Percentiles rank a stretch among this genome's conserved stretches.
Evolutionary conservation across 2,888 invertebrate species (phyloP).

Genomic region (Agapostemon virescens): DNA sequence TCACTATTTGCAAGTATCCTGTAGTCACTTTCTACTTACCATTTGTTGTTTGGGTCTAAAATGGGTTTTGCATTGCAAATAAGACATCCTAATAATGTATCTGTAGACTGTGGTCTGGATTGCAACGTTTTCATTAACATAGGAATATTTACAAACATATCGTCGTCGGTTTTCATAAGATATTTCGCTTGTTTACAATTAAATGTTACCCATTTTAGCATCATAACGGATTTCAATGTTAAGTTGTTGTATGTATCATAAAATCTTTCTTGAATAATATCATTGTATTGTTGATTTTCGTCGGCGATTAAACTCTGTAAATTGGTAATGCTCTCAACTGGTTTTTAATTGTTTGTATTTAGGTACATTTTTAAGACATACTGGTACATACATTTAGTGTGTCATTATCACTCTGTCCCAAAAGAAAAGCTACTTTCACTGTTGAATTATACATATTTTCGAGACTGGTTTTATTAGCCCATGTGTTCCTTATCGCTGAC

Average conservation of each 20-base stretch:
- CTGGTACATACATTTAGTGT: slow-evolving; percentile 81
- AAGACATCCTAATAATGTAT: slow-evolving; percentile 87
- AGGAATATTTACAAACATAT: slow-evolving; percentile 91
- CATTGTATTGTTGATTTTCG: slow-evolving; percentile 86
- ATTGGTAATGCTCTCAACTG: slow-evolving; percentile 8
- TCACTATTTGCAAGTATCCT: not conserved
- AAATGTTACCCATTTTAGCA: slow-evolving; percentile 89
- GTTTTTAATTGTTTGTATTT: not conserved
- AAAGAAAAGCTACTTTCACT: slow-evolving; percentile 82
- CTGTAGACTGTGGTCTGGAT: slow-evolving; percentile 74
- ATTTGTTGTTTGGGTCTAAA: slow-evolving; percentile 87
- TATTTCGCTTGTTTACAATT: slow-evolving; percentile 85
- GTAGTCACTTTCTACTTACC: slow-evolving; percentile 81
- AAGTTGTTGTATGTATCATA: slow-evolving; percentile 93
- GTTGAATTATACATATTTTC: slow-evolving; percentile 76
- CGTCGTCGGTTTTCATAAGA: slow-evolving; percentile 92
- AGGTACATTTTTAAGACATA: slow-evolving; percentile 1
- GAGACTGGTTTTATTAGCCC: slow-evolving; percentile 83
- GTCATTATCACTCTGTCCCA: slow-evolving; percentile 84
- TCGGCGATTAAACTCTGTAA: slow-evolving; percentile 84
- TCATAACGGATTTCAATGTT: slow-evolving; percentile 91
- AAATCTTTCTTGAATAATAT: slow-evolving; percentile 92
- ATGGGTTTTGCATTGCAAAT: slow-evolving; percentile 90
- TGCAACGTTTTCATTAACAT: slow-evolving; percentile 82
- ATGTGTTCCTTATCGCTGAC: slow-evolving; percentile 86